These are phyloP conservation scores for Penaeus vannamei DNA, from an alignment of 1,140 invertebrate genomes.

Conservation along the genomic window DNA sequence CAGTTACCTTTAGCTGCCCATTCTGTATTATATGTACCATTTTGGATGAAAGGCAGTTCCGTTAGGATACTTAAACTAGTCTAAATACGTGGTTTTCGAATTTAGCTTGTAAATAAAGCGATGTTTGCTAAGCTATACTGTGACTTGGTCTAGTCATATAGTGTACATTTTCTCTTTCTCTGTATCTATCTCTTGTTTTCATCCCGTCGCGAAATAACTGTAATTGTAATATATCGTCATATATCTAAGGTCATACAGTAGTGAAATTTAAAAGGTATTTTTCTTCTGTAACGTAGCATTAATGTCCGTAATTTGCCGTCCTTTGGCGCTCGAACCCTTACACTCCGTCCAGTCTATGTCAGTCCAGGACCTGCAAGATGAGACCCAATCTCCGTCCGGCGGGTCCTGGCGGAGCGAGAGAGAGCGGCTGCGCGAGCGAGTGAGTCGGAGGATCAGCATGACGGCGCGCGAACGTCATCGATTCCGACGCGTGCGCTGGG, in stretches of 20 bases:
- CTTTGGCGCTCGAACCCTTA: conserved; percentile 36
- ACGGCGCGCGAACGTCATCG: not conserved
- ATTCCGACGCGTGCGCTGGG: not conserved
- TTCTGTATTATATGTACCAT: too few relatives aligned
- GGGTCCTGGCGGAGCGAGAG: conserved; percentile 31
- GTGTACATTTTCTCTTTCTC: too few relatives aligned
- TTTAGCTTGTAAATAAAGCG: conserved; percentile 34
- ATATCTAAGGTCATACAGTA: conserved; percentile 36
- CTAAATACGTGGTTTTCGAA: conserved; percentile 10
- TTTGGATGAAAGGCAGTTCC: too few relatives aligned
- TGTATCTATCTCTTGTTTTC: conserved; percentile 10
- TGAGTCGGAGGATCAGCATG: conserved; percentile 6
- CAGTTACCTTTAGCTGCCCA: too few relatives aligned
- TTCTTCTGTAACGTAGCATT: conserved; percentile 37
- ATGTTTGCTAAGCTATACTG: conserved; percentile 42
- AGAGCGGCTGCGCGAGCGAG: conserved; percentile 32
- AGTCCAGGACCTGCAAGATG: conserved; percentile 43
- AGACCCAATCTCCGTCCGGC: conserved; percentile 42
- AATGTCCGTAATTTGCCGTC: conserved; percentile 37
- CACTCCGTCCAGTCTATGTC: conserved; percentile 53
- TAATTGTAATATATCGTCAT: conserved; percentile 41
- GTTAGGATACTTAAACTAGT: conserved; percentile 25
- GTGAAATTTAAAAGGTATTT: conserved; percentile 37
- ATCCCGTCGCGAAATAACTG: conserved; percentile 30
- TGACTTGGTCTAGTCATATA: conserved; percentile 48